These are phyloP conservation scores for Elgaria multicarinata DNA, from an alignment of 2,113 vertebrate genomes.

Conservation along the genomic window DNA sequence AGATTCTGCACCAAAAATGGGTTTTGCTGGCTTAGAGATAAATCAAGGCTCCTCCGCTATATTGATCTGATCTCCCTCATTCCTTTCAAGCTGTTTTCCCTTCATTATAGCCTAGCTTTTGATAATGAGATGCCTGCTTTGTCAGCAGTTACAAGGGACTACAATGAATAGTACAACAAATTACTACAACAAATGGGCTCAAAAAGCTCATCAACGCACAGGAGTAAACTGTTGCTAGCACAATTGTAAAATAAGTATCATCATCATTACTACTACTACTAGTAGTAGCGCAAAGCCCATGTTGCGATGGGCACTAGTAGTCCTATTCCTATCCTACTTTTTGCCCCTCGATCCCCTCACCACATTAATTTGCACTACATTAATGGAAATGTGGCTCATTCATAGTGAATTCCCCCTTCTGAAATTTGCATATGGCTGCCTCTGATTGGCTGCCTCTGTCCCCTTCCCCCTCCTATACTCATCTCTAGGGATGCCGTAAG, in stretches of 20 bases:
- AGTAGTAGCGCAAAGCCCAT: too few species aligned
- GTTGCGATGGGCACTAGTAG: too few species aligned
- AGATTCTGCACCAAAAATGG: background rate
- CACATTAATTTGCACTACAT: too few species aligned
- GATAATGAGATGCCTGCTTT: background rate
- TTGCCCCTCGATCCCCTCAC: too few species aligned
- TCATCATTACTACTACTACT: background rate
- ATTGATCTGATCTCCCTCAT: slow-evolving; percentile 1
- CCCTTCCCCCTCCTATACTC: too few species aligned
- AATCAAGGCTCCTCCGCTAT: background rate
- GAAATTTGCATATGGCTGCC: too few species aligned
- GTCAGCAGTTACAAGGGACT: slow-evolving; percentile 17
- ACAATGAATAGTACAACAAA: too few species aligned
- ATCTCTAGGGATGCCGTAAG: too few species aligned
- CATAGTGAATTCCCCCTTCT: too few species aligned
- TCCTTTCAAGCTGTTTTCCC: background rate
- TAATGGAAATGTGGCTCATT: too few species aligned
- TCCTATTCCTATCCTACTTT: too few species aligned
- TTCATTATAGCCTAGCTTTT: background rate
- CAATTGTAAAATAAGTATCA: slow-evolving; percentile 31
- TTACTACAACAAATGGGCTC: slow-evolving; percentile 1
- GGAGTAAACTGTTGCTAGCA: background rate
- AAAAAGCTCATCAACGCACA: slow-evolving; percentile 1
- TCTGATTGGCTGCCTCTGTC: too few species aligned
- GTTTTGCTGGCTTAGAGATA: slow-evolving; percentile 8